phyloP scores from a whole-genome alignment of 2,113 vertebrate species.

The Phoxinus phoxinus region DNA sequence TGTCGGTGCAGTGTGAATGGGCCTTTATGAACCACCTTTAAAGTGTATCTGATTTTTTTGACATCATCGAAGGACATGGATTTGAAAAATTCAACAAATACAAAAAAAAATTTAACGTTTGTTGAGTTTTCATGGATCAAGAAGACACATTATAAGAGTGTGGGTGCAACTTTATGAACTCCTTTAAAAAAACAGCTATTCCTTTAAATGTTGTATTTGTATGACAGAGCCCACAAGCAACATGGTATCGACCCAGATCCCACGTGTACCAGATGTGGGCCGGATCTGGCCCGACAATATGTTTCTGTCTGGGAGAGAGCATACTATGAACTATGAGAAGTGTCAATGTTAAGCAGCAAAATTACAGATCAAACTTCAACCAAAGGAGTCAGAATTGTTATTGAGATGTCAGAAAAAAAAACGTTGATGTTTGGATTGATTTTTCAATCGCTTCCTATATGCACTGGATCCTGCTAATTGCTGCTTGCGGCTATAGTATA shows the following conservation, averaged over 20 bases:
- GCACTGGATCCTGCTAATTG: slow-evolving; percentile 7
- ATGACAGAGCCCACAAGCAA: too few relatives aligned
- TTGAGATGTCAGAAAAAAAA: background rate
- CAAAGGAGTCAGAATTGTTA: background rate
- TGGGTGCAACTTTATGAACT: background rate
- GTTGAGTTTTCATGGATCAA: background rate
- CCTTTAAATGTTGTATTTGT: background rate
- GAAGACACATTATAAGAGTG: background rate
- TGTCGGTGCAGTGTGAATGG: too few relatives aligned
- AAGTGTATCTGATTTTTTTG: background rate
- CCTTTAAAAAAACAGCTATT: background rate
- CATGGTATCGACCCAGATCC: too few relatives aligned
- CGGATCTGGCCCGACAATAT: too few relatives aligned
- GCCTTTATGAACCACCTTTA: background rate
- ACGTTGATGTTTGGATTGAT: background rate
- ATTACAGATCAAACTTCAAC: background rate
- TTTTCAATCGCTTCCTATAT: background rate
- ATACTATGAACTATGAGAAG: background rate
- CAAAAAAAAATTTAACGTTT: too few relatives aligned
- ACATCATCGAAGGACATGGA: background rate
- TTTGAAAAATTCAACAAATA: too few relatives aligned
- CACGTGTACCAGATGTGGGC: too few relatives aligned
- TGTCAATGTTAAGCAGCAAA: background rate
- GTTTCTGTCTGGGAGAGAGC: too few relatives aligned
- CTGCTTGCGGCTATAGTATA: background rate